Evolutionary conservation across 2,113 vertebrate genomes (phyloP).

Genomic region (Calcarius ornatus): DNA sequence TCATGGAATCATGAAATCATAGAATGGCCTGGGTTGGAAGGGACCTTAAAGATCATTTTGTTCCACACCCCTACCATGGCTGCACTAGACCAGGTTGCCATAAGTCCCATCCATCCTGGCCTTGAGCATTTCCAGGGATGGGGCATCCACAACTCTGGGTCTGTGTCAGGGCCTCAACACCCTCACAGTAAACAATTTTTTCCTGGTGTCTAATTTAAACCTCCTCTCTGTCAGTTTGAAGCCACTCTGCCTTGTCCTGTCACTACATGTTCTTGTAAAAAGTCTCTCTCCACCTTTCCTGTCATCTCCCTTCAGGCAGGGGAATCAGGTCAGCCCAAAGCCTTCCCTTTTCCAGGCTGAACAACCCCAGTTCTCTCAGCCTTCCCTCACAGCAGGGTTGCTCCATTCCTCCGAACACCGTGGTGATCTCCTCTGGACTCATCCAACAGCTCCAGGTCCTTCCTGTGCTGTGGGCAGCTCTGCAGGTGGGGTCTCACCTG

Average conservation of each 20-base stretch:
- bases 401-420: background rate
- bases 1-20: background rate
- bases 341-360: background rate
- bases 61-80: background rate
- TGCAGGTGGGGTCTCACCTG: background rate
- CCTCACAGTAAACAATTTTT: background rate
- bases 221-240: background rate
- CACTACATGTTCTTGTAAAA: background rate
- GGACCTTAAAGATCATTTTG: background rate
- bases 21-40: background rate
- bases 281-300: background rate
- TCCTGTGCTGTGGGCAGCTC: background rate
- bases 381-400: background rate
- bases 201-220: background rate
- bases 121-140: background rate
- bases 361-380: background rate
- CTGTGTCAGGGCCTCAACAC: background rate
- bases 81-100: background rate
- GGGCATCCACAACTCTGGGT: background rate
- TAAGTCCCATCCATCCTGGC: background rate
- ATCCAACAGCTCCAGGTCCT: background rate
- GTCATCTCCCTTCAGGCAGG: background rate
- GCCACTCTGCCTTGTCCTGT: too few species aligned
- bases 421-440: background rate
- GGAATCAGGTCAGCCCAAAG: background rate